Conservation (phyloP, 2,888 invertebrate genomes). For the Clunio marinus region DNA sequence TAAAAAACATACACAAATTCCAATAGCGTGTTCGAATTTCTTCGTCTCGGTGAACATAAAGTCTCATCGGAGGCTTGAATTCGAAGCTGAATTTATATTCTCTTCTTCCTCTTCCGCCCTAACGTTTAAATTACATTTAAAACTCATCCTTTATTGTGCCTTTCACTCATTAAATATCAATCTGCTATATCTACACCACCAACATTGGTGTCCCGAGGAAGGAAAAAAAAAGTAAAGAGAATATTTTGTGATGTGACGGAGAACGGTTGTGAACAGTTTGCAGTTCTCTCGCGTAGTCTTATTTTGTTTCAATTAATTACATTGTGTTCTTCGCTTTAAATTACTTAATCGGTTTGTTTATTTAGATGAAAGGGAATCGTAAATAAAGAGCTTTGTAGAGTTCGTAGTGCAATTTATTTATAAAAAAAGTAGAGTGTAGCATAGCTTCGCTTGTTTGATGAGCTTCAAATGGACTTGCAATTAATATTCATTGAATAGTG, state of each 20-base stretch:
- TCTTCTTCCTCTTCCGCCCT: background rate
- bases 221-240: slow-evolving; percentile 6
- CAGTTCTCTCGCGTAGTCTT: background rate
- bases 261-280: slow-evolving; percentile 13
- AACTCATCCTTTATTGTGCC: slow-evolving; percentile 24
- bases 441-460: background rate
- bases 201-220: background rate
- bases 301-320: background rate
- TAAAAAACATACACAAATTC: background rate
- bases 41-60: background rate
- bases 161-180: slow-evolving; percentile 36
- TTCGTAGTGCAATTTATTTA: slow-evolving; percentile 8
- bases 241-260: slow-evolving; percentile 34
- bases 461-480: background rate
- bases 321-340: background rate
- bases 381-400: background rate
- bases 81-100: background rate
- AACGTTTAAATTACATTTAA: slow-evolving; percentile 36
- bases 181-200: background rate
- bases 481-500: background rate
- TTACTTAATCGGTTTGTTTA: background rate
- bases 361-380: background rate
- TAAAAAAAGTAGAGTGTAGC: background rate
- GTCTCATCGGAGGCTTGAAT: background rate
- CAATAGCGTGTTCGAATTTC: background rate